These are phyloP conservation scores for Hystrix brachyura DNA, from an alignment of 2,113 vertebrate species.

Conservation along the genomic window DNA sequence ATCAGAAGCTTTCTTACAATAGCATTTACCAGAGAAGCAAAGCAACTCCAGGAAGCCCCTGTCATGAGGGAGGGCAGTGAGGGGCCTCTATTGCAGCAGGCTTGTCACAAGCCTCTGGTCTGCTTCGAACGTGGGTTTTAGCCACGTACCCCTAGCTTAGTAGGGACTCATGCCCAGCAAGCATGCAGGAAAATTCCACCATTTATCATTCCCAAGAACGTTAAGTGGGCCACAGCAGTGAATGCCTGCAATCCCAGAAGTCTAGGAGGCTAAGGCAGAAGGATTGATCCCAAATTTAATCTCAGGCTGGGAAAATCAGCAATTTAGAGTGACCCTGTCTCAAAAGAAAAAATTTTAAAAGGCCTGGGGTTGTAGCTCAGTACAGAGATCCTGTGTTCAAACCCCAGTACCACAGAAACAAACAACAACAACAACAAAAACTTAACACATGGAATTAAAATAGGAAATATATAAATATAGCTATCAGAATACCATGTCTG, in stretches of 20 bases:
- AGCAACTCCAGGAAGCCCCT: background rate
- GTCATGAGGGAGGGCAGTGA: background rate
- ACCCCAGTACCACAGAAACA: background rate
- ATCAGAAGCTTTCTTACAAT: background rate
- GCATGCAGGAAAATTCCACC: background rate
- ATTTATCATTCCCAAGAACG: background rate
- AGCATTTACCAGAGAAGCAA: background rate
- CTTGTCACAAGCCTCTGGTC: background rate
- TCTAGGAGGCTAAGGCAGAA: background rate
- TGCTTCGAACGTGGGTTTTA: background rate
- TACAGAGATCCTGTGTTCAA: background rate
- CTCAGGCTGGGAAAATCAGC: background rate
- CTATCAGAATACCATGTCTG: background rate
- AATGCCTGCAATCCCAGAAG: background rate
- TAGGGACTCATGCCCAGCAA: background rate
- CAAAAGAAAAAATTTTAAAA: background rate
- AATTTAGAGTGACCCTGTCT: background rate
- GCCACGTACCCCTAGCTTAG: background rate
- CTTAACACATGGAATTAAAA: background rate
- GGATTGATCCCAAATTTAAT: background rate
- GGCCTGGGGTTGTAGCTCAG: background rate
- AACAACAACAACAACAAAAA: background rate
- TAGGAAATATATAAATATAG: background rate
- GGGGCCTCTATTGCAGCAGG: background rate
- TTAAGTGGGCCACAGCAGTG: background rate